These are phyloP conservation scores for Syrmaticus mikado DNA, from an alignment of 2,113 vertebrate genomes.

Conservation along the genomic window DNA sequence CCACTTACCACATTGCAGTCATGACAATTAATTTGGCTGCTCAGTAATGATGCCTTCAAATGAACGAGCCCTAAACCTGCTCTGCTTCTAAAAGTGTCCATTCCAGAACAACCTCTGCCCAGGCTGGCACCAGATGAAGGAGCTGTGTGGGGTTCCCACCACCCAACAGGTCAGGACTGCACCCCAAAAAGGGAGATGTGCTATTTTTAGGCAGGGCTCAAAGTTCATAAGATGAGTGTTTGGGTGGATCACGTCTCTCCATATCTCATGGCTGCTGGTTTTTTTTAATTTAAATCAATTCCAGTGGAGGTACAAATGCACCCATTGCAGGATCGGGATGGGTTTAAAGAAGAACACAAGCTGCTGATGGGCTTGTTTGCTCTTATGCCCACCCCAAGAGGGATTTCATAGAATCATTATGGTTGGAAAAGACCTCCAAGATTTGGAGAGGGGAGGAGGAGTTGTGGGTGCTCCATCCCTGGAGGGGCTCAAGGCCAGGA, in stretches of 20 bases:
- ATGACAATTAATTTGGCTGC: background rate
- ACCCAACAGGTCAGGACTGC: background rate
- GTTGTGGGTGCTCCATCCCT: no score
- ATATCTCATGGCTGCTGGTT: background rate
- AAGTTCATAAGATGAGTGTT: background rate
- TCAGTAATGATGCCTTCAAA: fast-evolving
- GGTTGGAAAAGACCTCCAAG: no score
- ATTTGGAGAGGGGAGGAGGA: no score
- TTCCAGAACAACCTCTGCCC: background rate
- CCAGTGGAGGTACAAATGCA: background rate
- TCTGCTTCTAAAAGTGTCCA: background rate
- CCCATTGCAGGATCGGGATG: fast-evolving
- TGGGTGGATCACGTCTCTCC: background rate
- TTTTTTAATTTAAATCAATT: background rate
- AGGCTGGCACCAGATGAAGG: background rate
- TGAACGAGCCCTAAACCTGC: background rate
- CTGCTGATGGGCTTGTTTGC: background rate
- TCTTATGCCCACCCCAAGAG: background rate
- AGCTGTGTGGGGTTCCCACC: background rate
- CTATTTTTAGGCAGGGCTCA: constrained; percentile 21
- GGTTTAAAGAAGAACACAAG: background rate
- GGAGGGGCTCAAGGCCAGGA: no score
- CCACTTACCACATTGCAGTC: fast-evolving
- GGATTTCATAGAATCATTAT: no score
- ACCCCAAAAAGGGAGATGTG: background rate